Evolutionary conservation across 2,797 vertebrate genomes (phyloP), one percentile per base, ranked within the genome.

Genomic region (Neoniphon sammara): DNA sequence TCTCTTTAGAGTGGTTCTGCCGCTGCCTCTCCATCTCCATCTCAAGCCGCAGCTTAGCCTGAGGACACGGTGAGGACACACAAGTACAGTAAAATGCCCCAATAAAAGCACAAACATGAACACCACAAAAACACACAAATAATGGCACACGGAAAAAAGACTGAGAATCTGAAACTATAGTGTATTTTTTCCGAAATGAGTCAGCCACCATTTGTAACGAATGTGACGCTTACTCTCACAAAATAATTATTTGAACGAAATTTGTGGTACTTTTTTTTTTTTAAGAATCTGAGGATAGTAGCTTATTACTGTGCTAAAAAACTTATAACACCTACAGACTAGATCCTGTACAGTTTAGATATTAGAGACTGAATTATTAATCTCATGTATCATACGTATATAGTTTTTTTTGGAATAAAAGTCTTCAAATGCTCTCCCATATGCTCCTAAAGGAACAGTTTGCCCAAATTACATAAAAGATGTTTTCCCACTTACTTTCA

Each of bases 11-110:
- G 55, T 99, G 97, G n/a, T 91, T 97, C 92, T 99, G 98, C 57
- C 95, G 93, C 84, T 96, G 92, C 64, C 95, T 89, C 87, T 98
- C 97, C 96, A 96, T 99, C 93, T 99, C 98, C 98, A 99, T 99
- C 93, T 99, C 97, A 23, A 98, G 94, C 23, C 97, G 95, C 66
- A 99, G 93, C 87, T 99, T 99, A 50, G 97, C 94, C 97, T 95
- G 74, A 52, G 62, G 20, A 31, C 62, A 84, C 8, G 11, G 67
- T 14, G 20, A 59, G 49, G 46, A 82, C 17, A 68, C 15, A 72
- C 20, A 50, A 36, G 66, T 6, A 23, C 10, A 36, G 54, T 18
- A 55, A 39, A 12, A 46, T 30, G 10, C 47, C 10, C 21, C 39
- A 18, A 65, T 71, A 34, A 49, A 78, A 25, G 12, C 31, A 63